These are phyloP conservation scores for Agrotis ipsilon DNA, from an alignment of 2,888 invertebrate genomes.

Conservation along the genomic window DNA sequence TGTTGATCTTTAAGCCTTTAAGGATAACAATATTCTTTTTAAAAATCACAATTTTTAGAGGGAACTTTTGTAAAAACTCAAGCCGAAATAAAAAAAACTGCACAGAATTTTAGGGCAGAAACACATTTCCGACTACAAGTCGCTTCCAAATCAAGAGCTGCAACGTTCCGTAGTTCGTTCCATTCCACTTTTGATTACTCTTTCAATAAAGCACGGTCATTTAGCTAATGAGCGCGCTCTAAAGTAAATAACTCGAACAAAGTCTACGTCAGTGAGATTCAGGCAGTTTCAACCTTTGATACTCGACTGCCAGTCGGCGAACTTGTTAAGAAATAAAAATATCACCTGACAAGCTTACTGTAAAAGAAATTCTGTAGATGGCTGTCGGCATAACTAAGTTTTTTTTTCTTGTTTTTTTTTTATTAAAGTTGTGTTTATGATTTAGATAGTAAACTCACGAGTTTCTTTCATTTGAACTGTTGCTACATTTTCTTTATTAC, in stretches of 20 bases:
- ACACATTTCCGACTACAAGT: slow-evolving; percentile 46
- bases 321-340: slow-evolving; percentile 76
- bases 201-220: slow-evolving; percentile 87
- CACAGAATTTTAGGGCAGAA: slow-evolving; percentile 18
- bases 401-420: slow-evolving; percentile 27
- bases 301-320: slow-evolving; percentile 70
- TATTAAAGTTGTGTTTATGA: slow-evolving; percentile 43
- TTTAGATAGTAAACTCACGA: slow-evolving; percentile 17
- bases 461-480: slow-evolving; percentile 38
- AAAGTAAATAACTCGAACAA: slow-evolving; percentile 88
- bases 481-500: slow-evolving; percentile 11
- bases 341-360: slow-evolving; percentile 65
- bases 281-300: slow-evolving; percentile 81
- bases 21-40: neutral
- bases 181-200: slow-evolving; percentile 79
- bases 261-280: slow-evolving; percentile 84
- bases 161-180: slow-evolving; percentile 58
- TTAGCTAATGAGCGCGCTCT: slow-evolving; percentile 88
- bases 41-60: too few relatives aligned
- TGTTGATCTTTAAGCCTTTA: too few relatives aligned
- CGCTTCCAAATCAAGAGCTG: slow-evolving; percentile 53
- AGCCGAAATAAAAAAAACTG: slow-evolving; percentile 1
- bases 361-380: slow-evolving; percentile 55
- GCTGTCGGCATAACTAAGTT: slow-evolving; percentile 45
- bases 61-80: neutral